phyloP scores from a whole-genome alignment of 2,113 vertebrate genomes.

The Osmerus mordax region DNA sequence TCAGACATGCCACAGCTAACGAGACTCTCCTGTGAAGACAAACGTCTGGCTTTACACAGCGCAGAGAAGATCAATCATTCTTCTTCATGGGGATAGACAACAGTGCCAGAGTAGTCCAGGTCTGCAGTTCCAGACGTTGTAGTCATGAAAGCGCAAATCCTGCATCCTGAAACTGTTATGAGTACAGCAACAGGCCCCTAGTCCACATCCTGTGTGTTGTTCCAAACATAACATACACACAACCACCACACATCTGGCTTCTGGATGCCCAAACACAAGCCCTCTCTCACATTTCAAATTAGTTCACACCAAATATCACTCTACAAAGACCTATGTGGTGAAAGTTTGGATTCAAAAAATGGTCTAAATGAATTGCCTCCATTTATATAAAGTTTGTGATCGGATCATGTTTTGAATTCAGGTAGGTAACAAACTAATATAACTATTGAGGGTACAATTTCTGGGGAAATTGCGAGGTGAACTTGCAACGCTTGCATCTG shows the following conservation, averaged over 20 bases:
- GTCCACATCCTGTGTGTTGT: constrained; percentile 45
- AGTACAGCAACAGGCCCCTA: constrained; percentile 27
- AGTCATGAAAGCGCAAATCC: constrained; percentile 32
- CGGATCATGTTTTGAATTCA: too few relatives aligned
- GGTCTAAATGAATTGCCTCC: too few relatives aligned
- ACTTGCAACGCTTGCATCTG: too few relatives aligned
- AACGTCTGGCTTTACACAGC: constrained; percentile 33
- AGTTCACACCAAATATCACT: too few relatives aligned
- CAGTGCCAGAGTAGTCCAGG: constrained; percentile 18
- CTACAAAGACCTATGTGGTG: too few relatives aligned
- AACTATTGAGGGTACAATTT: too few relatives aligned
- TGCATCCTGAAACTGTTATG: constrained; percentile 6
- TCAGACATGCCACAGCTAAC: constrained; percentile 40
- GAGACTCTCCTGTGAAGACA: constrained; percentile 34
- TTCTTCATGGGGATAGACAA: constrained; percentile 39
- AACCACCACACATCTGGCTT: constrained; percentile 35
- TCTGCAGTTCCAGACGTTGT: background rate
- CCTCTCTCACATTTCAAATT: background rate
- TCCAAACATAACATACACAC: constrained; percentile 22
- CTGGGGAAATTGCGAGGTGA: too few relatives aligned
- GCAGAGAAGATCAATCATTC: constrained; percentile 44
- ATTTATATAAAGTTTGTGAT: too few relatives aligned
- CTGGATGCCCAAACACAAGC: background rate
- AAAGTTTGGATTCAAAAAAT: too few relatives aligned
- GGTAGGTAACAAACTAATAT: too few relatives aligned